Conservation (phyloP, 2,113 vertebrate species). For the Zapornia atra region DNA sequence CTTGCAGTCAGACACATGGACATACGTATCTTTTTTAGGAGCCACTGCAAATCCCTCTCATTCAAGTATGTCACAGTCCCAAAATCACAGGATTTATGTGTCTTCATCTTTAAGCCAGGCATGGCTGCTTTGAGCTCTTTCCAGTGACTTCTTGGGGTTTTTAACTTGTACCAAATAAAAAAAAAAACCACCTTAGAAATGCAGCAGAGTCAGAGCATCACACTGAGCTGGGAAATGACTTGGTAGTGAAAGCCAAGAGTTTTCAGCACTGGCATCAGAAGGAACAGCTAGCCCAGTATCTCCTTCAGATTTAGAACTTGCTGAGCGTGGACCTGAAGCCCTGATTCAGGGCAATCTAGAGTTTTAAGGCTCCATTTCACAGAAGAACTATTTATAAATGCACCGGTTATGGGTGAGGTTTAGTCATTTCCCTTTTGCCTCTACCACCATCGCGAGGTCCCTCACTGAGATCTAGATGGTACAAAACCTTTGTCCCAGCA, state of each 20-base stretch:
- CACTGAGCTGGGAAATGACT: not conserved
- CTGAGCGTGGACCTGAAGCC: not conserved
- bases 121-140: not conserved
- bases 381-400: not conserved
- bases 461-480: not conserved
- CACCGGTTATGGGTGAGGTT: not conserved
- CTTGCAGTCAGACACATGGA: not conserved
- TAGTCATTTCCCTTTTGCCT: not conserved
- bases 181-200: not conserved
- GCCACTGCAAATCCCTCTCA: accelerated
- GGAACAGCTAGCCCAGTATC: not conserved
- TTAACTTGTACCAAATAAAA: not conserved
- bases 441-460: not conserved
- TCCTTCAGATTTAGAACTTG: not conserved
- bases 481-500: not conserved
- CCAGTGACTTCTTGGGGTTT: not conserved
- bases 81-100: not conserved
- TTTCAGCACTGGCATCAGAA: not conserved
- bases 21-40: not conserved
- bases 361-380: not conserved
- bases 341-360: not conserved
- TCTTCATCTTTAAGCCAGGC: not conserved
- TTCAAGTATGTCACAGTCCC: not conserved
- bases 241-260: not conserved
- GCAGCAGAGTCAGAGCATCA: not conserved